Evolutionary conservation across 2,888 invertebrate species (phyloP).

Genomic region (Nomada lathburiana): DNA sequence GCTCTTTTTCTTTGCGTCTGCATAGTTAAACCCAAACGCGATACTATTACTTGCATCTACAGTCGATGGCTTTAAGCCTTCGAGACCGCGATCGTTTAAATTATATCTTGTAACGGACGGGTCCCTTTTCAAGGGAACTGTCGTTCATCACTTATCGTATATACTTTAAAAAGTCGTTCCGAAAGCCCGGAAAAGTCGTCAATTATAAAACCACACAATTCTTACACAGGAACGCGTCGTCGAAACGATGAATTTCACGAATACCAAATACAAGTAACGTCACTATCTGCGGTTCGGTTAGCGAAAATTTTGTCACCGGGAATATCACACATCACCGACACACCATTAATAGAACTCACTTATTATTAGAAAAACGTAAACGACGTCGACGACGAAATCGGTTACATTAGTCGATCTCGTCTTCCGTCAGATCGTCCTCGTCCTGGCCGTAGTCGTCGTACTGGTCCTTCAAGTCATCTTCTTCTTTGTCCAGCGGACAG

Average conservation of each 20-base stretch:
- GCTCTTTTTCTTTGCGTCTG: not conserved
- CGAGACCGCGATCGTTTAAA: constrained; percentile 29
- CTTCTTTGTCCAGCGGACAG: constrained; percentile 79
- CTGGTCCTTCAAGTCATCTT: constrained; percentile 80
- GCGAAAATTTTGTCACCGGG: constrained; percentile 45
- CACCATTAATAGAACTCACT: constrained; percentile 5
- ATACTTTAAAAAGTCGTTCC: not conserved
- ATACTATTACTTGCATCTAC: constrained; percentile 8
- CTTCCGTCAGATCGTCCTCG: constrained; percentile 86
- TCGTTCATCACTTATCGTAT: not conserved
- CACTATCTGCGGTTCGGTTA: not conserved
- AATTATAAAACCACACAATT: not conserved
- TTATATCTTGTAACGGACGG: constrained; percentile 16
- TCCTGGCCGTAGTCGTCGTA: constrained; percentile 86
- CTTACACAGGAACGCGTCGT: not conserved
- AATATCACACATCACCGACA: constrained; percentile 24
- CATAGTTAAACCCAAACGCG: constrained; percentile 20
- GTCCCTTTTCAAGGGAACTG: constrained; percentile 56
- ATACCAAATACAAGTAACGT: not conserved
- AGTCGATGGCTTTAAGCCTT: constrained; percentile 50
- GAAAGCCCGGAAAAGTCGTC: not conserved
- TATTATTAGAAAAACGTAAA: not conserved
- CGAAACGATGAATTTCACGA: constrained; percentile 1
- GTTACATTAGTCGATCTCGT: constrained; percentile 72
- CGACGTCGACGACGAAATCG: not conserved